phyloP scores from a whole-genome alignment of 2,888 invertebrate species.

The Mythimna impura region DNA sequence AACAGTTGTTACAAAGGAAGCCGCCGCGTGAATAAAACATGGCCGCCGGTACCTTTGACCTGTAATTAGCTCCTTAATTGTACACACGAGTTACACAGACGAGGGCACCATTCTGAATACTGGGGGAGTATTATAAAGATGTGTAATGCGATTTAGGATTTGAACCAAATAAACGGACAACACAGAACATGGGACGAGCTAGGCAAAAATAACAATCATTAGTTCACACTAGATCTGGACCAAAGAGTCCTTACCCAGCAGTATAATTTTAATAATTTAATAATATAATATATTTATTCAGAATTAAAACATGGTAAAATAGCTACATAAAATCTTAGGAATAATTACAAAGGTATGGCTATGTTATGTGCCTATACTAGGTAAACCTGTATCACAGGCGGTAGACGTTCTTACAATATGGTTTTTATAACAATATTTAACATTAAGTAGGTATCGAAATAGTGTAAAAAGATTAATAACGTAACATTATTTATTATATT shows the following conservation, averaged over 20 bases:
- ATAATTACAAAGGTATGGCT: no score
- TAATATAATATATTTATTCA: no score
- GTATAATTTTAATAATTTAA: no score
- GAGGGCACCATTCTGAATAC: slow-evolving; percentile 16
- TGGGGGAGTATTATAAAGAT: neutral
- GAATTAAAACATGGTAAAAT: no score
- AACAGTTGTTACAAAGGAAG: slow-evolving; percentile 43
- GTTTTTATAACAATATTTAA: no score
- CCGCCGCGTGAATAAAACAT: slow-evolving; percentile 55
- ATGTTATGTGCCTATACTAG: no score
- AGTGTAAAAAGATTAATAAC: no score
- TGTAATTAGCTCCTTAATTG: slow-evolving; percentile 64
- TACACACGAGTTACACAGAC: slow-evolving; percentile 36
- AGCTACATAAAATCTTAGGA: no score
- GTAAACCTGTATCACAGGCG: no score
- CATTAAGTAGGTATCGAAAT: no score
- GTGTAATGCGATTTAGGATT: neutral
- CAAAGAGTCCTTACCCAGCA: neutral
- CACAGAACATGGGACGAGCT: neutral
- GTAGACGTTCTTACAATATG: no score
- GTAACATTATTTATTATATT: no score
- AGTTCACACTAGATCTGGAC: neutral
- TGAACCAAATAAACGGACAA: neutral
- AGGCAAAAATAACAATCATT: neutral
- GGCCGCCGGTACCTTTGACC: slow-evolving; percentile 53